Percentiles rank a stretch among this genome's conserved stretches.
These are phyloP conservation scores for Pachyuromys duprasi DNA, from an alignment of 2,797 vertebrate genomes.

Conservation along the genomic window DNA sequence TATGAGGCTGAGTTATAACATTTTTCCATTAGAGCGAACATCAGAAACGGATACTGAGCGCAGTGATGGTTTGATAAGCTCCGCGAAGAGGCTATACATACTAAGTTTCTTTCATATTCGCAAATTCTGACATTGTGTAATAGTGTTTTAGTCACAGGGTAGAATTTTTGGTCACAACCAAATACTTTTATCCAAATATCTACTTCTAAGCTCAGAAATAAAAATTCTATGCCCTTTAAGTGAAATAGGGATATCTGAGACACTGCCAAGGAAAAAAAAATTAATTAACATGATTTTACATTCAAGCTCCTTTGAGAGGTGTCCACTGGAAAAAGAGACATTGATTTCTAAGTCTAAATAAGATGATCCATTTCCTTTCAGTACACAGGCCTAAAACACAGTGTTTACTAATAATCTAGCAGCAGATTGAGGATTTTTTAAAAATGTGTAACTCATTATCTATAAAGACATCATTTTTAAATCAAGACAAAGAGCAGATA, in stretches of 20 bases:
- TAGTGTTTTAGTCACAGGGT: neutral
- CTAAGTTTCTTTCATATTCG: neutral
- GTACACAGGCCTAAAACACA: neutral
- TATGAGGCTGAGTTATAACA: neutral
- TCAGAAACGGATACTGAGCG: neutral
- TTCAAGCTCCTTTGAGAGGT: neutral
- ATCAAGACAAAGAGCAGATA: constrained; percentile 7
- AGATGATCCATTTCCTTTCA: neutral
- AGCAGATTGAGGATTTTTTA: neutral
- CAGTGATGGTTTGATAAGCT: neutral
- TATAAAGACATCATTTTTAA: constrained; percentile 45
- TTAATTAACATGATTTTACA: constrained; percentile 11
- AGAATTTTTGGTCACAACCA: neutral
- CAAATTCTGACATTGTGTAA: neutral
- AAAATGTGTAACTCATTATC: neutral
- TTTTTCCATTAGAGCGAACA: neutral
- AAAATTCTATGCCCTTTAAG: constrained; percentile 31
- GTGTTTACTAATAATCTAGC: neutral
- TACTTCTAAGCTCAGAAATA: constrained; percentile 22
- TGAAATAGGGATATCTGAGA: neutral
- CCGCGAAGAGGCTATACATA: neutral
- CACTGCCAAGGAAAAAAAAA: neutral
- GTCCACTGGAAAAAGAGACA: neutral
- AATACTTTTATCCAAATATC: constrained; percentile 23
- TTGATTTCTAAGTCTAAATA: neutral